These are phyloP conservation scores for Zaprionus lineosus DNA, from an alignment of 2,888 invertebrate species.

Conservation along the genomic window DNA sequence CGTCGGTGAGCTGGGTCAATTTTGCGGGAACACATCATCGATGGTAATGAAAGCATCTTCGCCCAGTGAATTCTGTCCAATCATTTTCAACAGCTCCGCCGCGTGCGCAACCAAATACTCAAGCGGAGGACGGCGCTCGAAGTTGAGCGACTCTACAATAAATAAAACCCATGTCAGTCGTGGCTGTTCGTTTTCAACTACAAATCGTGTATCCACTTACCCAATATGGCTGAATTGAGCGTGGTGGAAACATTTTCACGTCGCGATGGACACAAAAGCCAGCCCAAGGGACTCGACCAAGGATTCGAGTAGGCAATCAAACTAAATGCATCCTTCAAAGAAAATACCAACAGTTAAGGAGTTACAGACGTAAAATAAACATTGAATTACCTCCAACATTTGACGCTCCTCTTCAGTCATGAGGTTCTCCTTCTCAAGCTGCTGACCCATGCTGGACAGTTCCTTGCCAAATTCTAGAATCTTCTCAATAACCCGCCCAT, in stretches of 20 bases:
- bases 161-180: too few relatives aligned
- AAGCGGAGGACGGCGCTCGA: constrained; percentile 94
- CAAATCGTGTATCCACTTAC: constrained; percentile 83
- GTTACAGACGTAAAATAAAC: too few relatives aligned
- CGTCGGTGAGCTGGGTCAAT: constrained; percentile 82
- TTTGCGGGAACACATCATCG: constrained; percentile 87
- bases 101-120: constrained; percentile 96
- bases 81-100: constrained; percentile 92
- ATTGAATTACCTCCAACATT: constrained; percentile 95
- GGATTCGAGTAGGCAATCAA: constrained; percentile 98
- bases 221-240: constrained; percentile 98
- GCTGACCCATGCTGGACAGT: constrained; percentile 94
- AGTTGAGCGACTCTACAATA: constrained; percentile 92
- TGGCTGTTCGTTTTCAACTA: too few relatives aligned
- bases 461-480: constrained; percentile 97
- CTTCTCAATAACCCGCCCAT: constrained; percentile 90
- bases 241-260: constrained; percentile 97
- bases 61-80: constrained; percentile 94
- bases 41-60: constrained; percentile 97
- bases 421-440: constrained; percentile 91
- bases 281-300: constrained; percentile 97
- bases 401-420: constrained; percentile 91
- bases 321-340: constrained; percentile 95
- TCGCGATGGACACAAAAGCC: constrained; percentile 97
- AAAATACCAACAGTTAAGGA: background rate